Percentiles rank a stretch among this genome's conserved stretches.
Conservation (phyloP, 2,113 vertebrate species). For the Callorhinus ursinus region DNA sequence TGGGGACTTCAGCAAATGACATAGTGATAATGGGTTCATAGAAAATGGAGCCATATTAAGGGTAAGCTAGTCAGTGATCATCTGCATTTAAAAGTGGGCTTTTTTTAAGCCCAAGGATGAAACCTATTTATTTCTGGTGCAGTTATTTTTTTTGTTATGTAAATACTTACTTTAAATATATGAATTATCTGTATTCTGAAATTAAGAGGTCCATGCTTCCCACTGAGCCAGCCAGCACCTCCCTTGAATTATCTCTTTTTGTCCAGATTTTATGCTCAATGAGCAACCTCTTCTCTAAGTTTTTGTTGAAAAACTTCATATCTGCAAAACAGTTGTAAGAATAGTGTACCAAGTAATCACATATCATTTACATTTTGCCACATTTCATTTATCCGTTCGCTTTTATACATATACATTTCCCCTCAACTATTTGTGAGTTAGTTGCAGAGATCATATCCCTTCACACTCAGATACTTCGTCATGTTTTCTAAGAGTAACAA, state of each 20-base stretch:
- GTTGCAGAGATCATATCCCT: not conserved
- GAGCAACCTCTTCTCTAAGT: not conserved
- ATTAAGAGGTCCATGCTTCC: not conserved
- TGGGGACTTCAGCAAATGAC: not conserved
- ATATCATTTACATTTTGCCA: not conserved
- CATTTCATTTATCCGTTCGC: not conserved
- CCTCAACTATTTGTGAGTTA: not conserved
- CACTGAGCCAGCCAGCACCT: not conserved
- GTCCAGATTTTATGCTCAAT: not conserved
- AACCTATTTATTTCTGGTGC: not conserved
- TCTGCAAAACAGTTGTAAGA: not conserved
- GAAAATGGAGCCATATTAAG: slow-evolving; percentile 11
- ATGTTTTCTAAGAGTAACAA: not conserved
- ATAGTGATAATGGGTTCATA: not conserved
- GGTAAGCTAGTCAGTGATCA: not conserved
- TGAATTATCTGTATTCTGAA: not conserved
- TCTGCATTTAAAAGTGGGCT: not conserved
- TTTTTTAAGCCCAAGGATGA: not conserved
- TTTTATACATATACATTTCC: not conserved
- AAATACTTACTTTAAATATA: not conserved
- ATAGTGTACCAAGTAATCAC: not conserved
- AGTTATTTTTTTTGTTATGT: not conserved
- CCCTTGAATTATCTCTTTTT: not conserved
- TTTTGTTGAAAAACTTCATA: slow-evolving; percentile 27
- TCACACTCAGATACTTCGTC: not conserved